Evolutionary conservation across 2,113 vertebrate species (phyloP), one percentile per base, ranked within the genome.

Genomic region (Mustela lutreola): DNA sequence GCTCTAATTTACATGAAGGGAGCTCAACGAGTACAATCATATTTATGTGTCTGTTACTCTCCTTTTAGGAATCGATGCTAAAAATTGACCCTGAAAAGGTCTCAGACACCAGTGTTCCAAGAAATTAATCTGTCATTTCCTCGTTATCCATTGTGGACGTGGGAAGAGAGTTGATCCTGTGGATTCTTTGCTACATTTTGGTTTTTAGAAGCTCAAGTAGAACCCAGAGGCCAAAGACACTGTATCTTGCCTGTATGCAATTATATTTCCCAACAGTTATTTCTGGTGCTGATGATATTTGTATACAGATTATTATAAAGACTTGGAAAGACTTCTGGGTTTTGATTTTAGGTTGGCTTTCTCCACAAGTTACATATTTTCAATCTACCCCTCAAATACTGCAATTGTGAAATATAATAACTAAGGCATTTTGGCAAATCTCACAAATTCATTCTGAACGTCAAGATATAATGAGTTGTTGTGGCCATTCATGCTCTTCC

Each of bases 331-430:
- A 95, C 42, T 95, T 97, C 83, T 0, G 0, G 22, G 11, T 97
- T 98, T 97, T 97, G 70, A 82, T 97, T 97, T 70, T 89, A 88
- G 50, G 5, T 92, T 98, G 53, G 0, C 70, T 97, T 98, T 96
- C 80, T 92, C 79, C 48, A 78, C 33, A 73, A 26, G 1, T 97
- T 78, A 97, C 2, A 0, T 89, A 86, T 96, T 98, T 98, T 94
- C 80, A 96, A 21, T 89, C 31, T 97, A 96, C 75, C 58, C 92
- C 67, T 70, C 89, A 96, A 97, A 97, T 92, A 85, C 16, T 97
- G 42, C 33, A 97, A 75, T 67, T 75, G 14, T 95, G 91, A 94
- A 96, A 96, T 8, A 9, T 75, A 96, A 97, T 96, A 97, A 97
- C 58, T 91, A 85, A 96, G 18, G 6, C 11, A 70, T 82, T 83